Percentiles rank a stretch among this genome's conserved stretches.
phyloP scores from a whole-genome alignment of 2,797 vertebrate species.

The Catostomus latipinnis region DNA sequence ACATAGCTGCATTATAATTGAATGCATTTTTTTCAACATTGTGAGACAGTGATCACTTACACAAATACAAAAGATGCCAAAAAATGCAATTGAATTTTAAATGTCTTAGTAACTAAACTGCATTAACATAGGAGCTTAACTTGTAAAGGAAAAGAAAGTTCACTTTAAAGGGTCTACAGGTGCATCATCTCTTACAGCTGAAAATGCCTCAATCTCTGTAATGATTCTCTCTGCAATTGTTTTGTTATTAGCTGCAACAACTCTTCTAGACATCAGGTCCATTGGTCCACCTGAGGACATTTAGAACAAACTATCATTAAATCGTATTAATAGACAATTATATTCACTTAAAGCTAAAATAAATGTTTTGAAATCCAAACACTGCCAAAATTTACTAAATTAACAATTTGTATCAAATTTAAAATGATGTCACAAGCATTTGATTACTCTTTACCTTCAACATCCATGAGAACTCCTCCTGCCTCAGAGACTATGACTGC shows the following conservation, averaged over 20 bases:
- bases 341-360: background rate
- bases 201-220: conserved; percentile 81
- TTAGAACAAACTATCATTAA: background rate
- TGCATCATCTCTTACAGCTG: conserved; percentile 82
- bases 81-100: background rate
- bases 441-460: conserved; percentile 77
- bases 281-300: conserved; percentile 81
- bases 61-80: background rate
- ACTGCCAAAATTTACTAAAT: background rate
- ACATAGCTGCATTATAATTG: background rate
- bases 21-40: background rate
- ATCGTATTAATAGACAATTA: background rate
- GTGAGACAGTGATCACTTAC: background rate
- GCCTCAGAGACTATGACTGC: conserved; percentile 89
- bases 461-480: conserved; percentile 88
- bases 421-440: background rate
- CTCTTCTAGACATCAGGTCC: conserved; percentile 93
- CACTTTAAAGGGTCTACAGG: conserved; percentile 33
- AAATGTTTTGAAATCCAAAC: background rate
- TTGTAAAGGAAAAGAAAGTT: background rate
- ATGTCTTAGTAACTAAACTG: no score
- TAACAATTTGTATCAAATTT: background rate
- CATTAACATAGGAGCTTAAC: no score
- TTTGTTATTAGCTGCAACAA: conserved; percentile 87
- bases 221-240: conserved; percentile 82